Evolutionary conservation across 1,140 invertebrate species (phyloP), one percentile per base, ranked within the genome.

Genomic region (Nomia melanderi): DNA sequence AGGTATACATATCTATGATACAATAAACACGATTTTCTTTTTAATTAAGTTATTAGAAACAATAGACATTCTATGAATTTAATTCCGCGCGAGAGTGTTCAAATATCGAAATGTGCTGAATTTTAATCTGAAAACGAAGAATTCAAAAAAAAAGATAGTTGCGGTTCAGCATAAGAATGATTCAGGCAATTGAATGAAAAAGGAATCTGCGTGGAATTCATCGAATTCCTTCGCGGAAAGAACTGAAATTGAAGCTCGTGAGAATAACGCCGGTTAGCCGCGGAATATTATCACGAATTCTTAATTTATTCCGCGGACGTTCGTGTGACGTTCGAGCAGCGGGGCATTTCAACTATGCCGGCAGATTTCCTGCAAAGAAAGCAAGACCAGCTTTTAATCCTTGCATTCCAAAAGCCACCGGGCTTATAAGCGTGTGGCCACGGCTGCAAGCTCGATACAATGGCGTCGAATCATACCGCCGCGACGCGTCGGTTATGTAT

Each of bases 371-470:
- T 29, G 62, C 27, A 67, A 80, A 81, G 80, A 76, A 78, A 77
- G 77, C 60, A 64, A 60, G 71, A 69, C 73, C 50, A 39, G 73
- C 78, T 79, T 78, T 86, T 89, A 88, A 90, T 90, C 78, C 77
- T 63, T 33, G 76, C 83, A 86, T 82, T 85, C 85, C 84, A 75
- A 79, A n/a, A 83, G 54, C 47, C 57, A 39, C 20, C 81, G 62
- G 36, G 85, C 81, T 89, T 87, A 87, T 85, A 85, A 79, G 79
- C 63, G 54, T 86, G 78, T 85, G 83, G 67, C 74, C 25, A 41
- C 78, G 80, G 36, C 59, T 72, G 74, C 86, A 88, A 89, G 86
- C 87, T 82, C 65, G 78, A 84, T 80, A 91, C 89, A 90, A 90
- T 88, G 85, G 79, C 73, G 25, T 62, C 69, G 47, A 84, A 66